These are phyloP conservation scores for Torymus tubicola DNA, from an alignment of 2,888 invertebrate species.

Conservation along the genomic window DNA sequence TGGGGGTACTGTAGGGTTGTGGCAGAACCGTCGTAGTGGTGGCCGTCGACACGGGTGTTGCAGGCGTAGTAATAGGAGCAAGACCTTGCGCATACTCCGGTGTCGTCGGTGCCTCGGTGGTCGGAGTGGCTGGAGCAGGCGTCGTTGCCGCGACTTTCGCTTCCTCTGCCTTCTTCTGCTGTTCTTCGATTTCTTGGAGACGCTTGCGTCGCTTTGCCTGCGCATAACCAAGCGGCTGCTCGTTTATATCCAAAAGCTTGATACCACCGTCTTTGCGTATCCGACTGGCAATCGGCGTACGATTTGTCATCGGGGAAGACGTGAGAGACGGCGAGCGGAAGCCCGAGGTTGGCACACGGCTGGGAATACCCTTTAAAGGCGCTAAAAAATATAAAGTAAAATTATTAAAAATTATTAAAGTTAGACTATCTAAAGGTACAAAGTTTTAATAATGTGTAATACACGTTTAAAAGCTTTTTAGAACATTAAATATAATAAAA, in stretches of 20 bases:
- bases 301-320: slow-evolving; percentile 77
- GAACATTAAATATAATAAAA: not conserved
- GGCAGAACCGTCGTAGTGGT: slow-evolving; percentile 57
- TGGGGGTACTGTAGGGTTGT: slow-evolving; percentile 68
- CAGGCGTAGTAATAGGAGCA: slow-evolving; percentile 68
- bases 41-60: slow-evolving; percentile 60
- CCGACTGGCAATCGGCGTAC: slow-evolving; percentile 80
- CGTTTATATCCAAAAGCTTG: slow-evolving; percentile 94
- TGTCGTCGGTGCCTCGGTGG: slow-evolving; percentile 77
- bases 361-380: slow-evolving; percentile 94
- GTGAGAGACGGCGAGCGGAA: slow-evolving; percentile 79
- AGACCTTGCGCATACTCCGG: slow-evolving; percentile 90
- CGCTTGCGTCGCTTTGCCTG: slow-evolving; percentile 92
- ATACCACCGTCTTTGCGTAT: slow-evolving; percentile 92
- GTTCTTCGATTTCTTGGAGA: slow-evolving; percentile 84
- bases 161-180: slow-evolving; percentile 80
- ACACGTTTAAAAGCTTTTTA: too few relatives aligned
- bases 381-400: slow-evolving; percentile 78
- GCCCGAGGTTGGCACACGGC: slow-evolving; percentile 84
- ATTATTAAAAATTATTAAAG: too few relatives aligned
- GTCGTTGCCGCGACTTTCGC: slow-evolving; percentile 75
- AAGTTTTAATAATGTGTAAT: too few relatives aligned
- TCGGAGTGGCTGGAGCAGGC: slow-evolving; percentile 68
- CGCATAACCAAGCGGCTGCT: slow-evolving; percentile 91
- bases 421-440: too few relatives aligned